Base-by-base conservation (phyloP, 2,113 vertebrate species). In the Melospiza georgiana region DNA sequence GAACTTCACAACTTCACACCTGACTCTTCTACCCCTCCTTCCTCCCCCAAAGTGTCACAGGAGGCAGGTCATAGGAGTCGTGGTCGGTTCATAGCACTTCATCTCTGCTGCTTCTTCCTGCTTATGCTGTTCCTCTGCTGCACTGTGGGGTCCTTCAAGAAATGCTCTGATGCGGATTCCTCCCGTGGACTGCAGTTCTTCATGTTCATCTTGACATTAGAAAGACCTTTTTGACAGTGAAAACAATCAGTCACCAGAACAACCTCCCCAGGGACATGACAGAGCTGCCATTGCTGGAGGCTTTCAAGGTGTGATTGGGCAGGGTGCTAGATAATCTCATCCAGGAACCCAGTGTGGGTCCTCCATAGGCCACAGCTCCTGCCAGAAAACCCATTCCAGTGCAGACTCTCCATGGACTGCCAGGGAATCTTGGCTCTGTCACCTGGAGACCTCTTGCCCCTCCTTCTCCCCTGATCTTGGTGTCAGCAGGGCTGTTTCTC, bases 11-110 rank as follows among this genome's bases (percentile, higher is more conserved):
- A 11, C 9, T 87, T 90, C 39, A 85, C 16, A 63, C 4, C 8
- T n/a, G 39, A 31, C 28, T 71, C 25, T 86, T 74, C 43, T 67
- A 41, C 6, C 8, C 7, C 5, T 74, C 11, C 17, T 90, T 85
- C n/a, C 18, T 89, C 15, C 16, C 23, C 2, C 3, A 5, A 3
- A 28, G 6, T 41, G 10, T 51, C 3, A 2, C 25, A 48, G 5
- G 2, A 7, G 15, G 28, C 1, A 6, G 19, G 18, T 44, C 25
- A 52, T 43, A 13, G 10, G 8, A 4, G 1, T 1, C 44, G 15
- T 31, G 7, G 58, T 71, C 58, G 67, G 31, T 46, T 75, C 18
- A 23, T 9, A 68, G 59, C 44, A 24, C 33, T 83, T 67, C 1
- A 7, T 39, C 23, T 83, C 49, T 80, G 67, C 39, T 6, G 3